phyloP scores from a whole-genome alignment of 2,888 invertebrate genomes.

The Melolontha melolontha region DNA sequence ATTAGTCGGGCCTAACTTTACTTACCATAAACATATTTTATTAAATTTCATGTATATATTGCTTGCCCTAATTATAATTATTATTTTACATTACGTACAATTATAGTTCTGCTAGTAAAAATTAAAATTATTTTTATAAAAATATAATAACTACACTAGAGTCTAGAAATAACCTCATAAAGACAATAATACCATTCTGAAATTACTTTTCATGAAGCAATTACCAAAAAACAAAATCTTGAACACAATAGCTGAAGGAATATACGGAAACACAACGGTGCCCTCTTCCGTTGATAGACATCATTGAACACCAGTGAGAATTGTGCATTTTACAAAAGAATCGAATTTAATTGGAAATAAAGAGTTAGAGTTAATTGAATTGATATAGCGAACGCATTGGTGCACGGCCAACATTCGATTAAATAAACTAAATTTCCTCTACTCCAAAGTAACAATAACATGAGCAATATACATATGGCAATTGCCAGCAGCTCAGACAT shows the following conservation, averaged over 20 bases:
- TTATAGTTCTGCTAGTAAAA: too few species aligned
- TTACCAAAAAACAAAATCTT: not conserved
- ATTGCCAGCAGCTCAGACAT: conserved; percentile 29
- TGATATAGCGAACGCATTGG: conserved; percentile 50
- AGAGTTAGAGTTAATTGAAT: conserved; percentile 47
- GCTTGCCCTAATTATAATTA: too few species aligned
- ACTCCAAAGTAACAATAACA: conserved; percentile 20
- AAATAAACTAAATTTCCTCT: conserved; percentile 52
- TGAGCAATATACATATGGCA: conserved; percentile 16
- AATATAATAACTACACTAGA: too few species aligned
- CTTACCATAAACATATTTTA: too few species aligned
- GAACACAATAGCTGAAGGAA: conserved; percentile 1
- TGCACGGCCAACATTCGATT: conserved; percentile 57
- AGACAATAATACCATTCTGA: too few species aligned
- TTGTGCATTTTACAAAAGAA: conserved; percentile 29
- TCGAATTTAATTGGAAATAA: conserved; percentile 41
- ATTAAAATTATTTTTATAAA: too few species aligned
- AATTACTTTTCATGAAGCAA: too few species aligned
- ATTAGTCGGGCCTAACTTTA: too few species aligned
- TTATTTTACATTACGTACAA: too few species aligned
- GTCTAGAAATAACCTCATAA: too few species aligned
- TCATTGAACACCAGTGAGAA: conserved; percentile 26
- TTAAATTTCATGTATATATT: too few species aligned
- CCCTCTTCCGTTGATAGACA: conserved; percentile 21
- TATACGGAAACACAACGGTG: not conserved